Evolutionary conservation across 2,888 invertebrate genomes (phyloP), one percentile per base, ranked within the genome.

Genomic region (Willowsia nigromaculata): DNA sequence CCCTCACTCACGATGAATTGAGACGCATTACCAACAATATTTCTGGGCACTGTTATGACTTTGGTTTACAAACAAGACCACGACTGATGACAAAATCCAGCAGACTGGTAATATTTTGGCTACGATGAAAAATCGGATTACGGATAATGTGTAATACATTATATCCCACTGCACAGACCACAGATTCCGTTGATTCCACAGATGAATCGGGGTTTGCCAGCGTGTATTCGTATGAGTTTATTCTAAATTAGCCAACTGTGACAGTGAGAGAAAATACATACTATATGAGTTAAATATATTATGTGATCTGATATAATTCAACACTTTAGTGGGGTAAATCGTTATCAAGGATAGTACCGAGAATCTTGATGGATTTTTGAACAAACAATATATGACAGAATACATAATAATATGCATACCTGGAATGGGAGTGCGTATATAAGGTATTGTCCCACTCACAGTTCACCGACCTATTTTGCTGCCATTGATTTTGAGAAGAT

Each of bases 1-100:
- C 37, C 27, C 53, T 80, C 78, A 80, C 78, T n/a, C n/a, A n/a
- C n/a, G n/a, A n/a, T n/a, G 78, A 80, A 56, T 15, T 33, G 78
- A 37, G 37, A 37, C 78, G 56, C 33, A 56, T 80, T 80, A 80
- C 7, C 56, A 47, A 25, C 15, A 25, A 59, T 15, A 25, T 37
- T 68, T 68, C 30, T 33, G 13, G 13, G 15, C 13, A n/a, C n/a
- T n/a, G n/a, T n/a, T n/a, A n/a, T n/a, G n/a, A n/a, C n/a, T n/a
- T n/a, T n/a, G n/a, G n/a, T n/a, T n/a, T n/a, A n/a, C n/a, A n/a
- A n/a, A n/a, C n/a, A n/a, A n/a, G n/a, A n/a, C n/a, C n/a, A n/a
- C n/a, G n/a, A n/a, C n/a, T n/a, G n/a, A 50, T 50, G 50, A 50
- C 50, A 50, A 11, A n/a, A n/a, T 50, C 50, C 50, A 4, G 15